A percentile compares a stretch with the other conserved stretches of the same genome.
These are phyloP conservation scores for Acrocyrtus sp. DNA, from an alignment of 2,888 invertebrate species.

Conservation along the genomic window DNA sequence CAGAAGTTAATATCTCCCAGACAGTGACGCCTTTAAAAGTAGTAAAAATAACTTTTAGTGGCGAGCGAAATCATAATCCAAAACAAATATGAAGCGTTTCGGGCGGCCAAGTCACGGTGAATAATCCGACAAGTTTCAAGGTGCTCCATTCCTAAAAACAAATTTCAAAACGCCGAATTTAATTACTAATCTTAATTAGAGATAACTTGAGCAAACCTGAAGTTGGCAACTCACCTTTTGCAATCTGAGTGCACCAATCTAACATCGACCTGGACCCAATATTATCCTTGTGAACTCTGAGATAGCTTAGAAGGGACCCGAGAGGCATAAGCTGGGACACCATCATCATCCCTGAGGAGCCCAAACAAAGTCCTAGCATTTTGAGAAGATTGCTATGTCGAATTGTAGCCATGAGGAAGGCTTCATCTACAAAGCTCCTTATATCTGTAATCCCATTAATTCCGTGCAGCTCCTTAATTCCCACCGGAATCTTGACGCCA, in stretches of 20 bases:
- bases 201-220: neutral
- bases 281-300: slow-evolving; percentile 88
- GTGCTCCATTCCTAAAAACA: slow-evolving; percentile 95
- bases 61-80: slow-evolving; percentile 91
- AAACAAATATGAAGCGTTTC: slow-evolving; percentile 76
- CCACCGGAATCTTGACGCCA: slow-evolving; percentile 93
- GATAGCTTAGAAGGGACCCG: slow-evolving; percentile 94
- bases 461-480: slow-evolving; percentile 93
- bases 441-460: slow-evolving; percentile 82
- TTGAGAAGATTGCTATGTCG: slow-evolving; percentile 95
- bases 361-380: slow-evolving; percentile 94
- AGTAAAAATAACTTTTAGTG: slow-evolving; percentile 87
- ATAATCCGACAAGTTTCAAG: slow-evolving; percentile 94
- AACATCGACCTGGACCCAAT: slow-evolving; percentile 94
- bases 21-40: slow-evolving; percentile 79
- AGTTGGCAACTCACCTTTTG: slow-evolving; percentile 72
- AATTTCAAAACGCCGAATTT: too few species aligned
- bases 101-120: slow-evolving; percentile 81
- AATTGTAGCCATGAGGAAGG: slow-evolving; percentile 97
- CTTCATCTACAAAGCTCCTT: slow-evolving; percentile 95
- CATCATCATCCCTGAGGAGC: slow-evolving; percentile 92
- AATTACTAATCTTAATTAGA: too few species aligned
- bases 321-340: slow-evolving; percentile 98
- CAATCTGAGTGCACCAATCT: slow-evolving; percentile 98
- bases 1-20: slow-evolving; percentile 97